Base-by-base conservation (phyloP, 1,140 invertebrate species). In the Leguminivora glycinivorella region DNA sequence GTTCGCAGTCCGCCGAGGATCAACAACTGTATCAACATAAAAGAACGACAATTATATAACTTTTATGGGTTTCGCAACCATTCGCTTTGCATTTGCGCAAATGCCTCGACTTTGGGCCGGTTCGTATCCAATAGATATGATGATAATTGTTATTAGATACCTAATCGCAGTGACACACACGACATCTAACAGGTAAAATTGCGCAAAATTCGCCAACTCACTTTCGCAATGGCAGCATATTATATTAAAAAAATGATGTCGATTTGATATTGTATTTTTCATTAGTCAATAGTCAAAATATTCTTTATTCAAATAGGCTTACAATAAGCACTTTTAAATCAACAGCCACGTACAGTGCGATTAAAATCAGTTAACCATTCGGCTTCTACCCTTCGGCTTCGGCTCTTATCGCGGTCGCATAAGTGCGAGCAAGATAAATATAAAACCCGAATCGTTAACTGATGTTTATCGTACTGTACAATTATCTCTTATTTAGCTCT, bases 1-100 rank as follows among this genome's bases (percentile, higher is more conserved):
- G 58, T 73, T 34, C 67, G 31, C 56, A 29, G 40, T 29, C 26
- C 31, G 25, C 25, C 19, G 52, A 68, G 43, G 66, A 43, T 47
- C 17, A 43, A 72, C 31, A 63, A 34, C 58, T 63, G 58, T 63
- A 63, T 63, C 58, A 63, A 63, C 58, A 63, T 29, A 63, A 63
- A 63, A 17, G 5, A 29, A 63, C 26, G 14, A 26, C 25, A 29
- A 63, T 63, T 29, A 63, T n/a, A 63, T 63, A 63, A 63, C 14
- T 31, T 26, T 63, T 31, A 29, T 6, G 26, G 26, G 25, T 63
- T 63, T 63, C 26, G 58, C 26, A 63, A 29, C 25, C n/a, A 63
- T 34, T 63, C 58, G 26, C 58, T 31, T 63, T 17, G 58, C 58
- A 63, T 29, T 63, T 63, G 34, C 24, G 26, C 25, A 26, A 63